Base-by-base conservation (phyloP, 2,113 vertebrate species). In the Progne subis region DNA sequence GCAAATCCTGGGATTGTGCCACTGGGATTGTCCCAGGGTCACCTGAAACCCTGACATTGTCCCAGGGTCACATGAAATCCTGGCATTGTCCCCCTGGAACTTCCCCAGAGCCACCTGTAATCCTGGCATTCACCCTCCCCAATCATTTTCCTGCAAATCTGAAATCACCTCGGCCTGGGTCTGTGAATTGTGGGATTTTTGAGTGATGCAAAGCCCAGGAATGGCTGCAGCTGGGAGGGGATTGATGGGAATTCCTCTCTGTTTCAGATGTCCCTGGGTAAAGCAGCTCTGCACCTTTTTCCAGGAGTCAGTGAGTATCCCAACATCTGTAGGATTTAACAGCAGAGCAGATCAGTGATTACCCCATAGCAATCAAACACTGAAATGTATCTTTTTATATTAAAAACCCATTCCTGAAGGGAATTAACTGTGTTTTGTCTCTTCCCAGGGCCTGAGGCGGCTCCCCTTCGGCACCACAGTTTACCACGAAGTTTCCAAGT, bases 261-360 rank as follows among this genome's bases (percentile, higher is more conserved):
- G 6, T 95, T 96, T 53, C 71, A 95, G 96, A 29, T 97, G 95
- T 93, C 92, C 84, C 0, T 97, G 96, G 97, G 82, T 76, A 44
- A 90, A 84, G 52, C 50, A 90, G 8, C 93, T 97, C 34, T 80
- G 93, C 78, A 49, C n/a, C 52, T 90, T 86, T 37, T 79, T 91
- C 46, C 81, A 70, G 32, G 91, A 64, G 5, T 37, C n/a, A 7
- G 96, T 95, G 92, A 96, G 96, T 95, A 77, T 67, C 63, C 46
- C 9, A 26, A 0, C 10, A 14, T 12, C 9, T 50, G 8, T 17
- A 12, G 10, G 44, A 69, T 37, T 43, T 23, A n/a, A 24, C 59
- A 44, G 5, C 53, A n/a, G 29, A 53, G 47, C 10, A 1, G 14
- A 9, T 31, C 28, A 37, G 8, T 6, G 19, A 0, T 4, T 4